Evolutionary conservation across 2,888 invertebrate genomes (phyloP).

Genomic region (Pristionchus mayeri): DNA sequence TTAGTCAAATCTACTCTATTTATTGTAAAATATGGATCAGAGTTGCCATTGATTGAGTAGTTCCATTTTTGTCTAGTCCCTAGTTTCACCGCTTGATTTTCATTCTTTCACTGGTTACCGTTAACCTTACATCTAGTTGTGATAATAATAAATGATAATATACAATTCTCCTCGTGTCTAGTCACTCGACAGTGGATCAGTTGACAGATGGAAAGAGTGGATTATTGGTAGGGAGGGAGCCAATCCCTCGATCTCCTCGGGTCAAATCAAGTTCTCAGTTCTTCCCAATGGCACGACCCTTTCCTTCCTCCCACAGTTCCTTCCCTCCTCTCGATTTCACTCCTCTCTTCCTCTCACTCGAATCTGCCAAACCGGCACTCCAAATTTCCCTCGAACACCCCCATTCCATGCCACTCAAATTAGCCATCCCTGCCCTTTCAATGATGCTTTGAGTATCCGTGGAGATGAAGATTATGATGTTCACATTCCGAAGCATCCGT

Average conservation of each 20-base stretch:
- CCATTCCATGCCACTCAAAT: background rate
- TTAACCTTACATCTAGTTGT: slow-evolving; percentile 10
- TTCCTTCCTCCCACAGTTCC: background rate
- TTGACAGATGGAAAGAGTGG: background rate
- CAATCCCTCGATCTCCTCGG: background rate
- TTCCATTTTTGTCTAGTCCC: slow-evolving; percentile 17
- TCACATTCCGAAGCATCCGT: no score
- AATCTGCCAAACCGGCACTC: slow-evolving; percentile 11
- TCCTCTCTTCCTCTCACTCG: background rate
- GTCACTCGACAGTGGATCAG: background rate
- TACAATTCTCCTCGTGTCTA: background rate
- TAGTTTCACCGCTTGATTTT: slow-evolving; percentile 5
- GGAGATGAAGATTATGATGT: no score
- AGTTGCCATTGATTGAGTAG: slow-evolving; percentile 33
- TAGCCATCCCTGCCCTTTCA: background rate
- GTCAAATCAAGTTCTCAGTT: slow-evolving; percentile 31
- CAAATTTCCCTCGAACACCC: background rate
- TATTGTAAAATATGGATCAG: background rate
- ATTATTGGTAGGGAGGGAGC: background rate
- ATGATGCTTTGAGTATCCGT: background rate
- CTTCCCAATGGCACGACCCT: slow-evolving; percentile 31
- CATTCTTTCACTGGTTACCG: slow-evolving; percentile 15
- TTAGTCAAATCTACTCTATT: background rate
- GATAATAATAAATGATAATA: slow-evolving; percentile 7
- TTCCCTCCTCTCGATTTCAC: slow-evolving; percentile 12